These are phyloP conservation scores for Diplazon laetatorius DNA, from an alignment of 2,888 invertebrate genomes.

Conservation along the genomic window DNA sequence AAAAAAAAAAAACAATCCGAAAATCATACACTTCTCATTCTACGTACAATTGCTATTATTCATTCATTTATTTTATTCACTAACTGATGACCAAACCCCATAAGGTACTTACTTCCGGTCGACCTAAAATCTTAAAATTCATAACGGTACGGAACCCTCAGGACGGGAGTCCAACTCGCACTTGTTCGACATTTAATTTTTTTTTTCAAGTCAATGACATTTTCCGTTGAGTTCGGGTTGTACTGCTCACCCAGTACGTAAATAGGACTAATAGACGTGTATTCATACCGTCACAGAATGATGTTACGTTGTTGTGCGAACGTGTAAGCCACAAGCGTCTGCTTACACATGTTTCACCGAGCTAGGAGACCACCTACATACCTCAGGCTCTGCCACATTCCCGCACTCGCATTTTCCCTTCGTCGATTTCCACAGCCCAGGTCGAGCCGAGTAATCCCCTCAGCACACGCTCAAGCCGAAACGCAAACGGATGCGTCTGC, in stretches of 20 bases:
- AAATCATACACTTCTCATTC: too few relatives aligned
- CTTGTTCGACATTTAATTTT: too few relatives aligned
- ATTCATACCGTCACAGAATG: neutral
- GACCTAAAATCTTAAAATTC: too few relatives aligned
- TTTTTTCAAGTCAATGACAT: too few relatives aligned
- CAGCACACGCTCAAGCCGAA: constrained; percentile 51
- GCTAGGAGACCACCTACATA: constrained; percentile 30
- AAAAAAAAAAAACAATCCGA: too few relatives aligned
- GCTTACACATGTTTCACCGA: constrained; percentile 46
- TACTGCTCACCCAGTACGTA: neutral
- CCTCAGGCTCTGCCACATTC: constrained; percentile 21
- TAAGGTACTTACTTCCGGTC: too few relatives aligned
- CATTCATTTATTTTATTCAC: too few relatives aligned
- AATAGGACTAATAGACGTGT: neutral
- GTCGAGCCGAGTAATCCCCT: constrained; percentile 51
- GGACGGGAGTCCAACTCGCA: too few relatives aligned
- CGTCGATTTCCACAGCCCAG: constrained; percentile 41
- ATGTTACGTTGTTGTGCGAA: constrained; percentile 26
- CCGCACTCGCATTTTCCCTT: constrained; percentile 27
- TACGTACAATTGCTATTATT: too few relatives aligned
- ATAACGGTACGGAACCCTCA: too few relatives aligned
- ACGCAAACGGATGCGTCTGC: constrained; percentile 55
- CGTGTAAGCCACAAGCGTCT: constrained; percentile 37
- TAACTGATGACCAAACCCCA: too few relatives aligned
- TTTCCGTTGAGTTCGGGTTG: too few relatives aligned